These are phyloP conservation scores for Trimorus sp. DNA, from an alignment of 2,888 invertebrate genomes.

Conservation along the genomic window DNA sequence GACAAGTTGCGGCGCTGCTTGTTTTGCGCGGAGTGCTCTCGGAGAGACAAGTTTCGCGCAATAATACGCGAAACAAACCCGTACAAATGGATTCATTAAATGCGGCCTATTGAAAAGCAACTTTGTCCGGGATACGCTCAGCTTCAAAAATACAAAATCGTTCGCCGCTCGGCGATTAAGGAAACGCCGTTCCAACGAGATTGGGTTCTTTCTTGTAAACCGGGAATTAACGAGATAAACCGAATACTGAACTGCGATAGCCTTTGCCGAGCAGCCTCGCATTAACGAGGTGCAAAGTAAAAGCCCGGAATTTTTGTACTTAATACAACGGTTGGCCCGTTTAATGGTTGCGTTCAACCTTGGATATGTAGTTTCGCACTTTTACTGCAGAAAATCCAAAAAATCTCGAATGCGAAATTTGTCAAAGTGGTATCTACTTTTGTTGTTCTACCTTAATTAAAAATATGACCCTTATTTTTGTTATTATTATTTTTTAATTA, in stretches of 20 bases:
- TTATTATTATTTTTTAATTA: too few relatives aligned
- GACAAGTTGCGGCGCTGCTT: too few relatives aligned
- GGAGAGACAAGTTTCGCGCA: slow-evolving; percentile 8
- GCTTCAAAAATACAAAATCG: too few relatives aligned
- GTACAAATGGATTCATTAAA: slow-evolving; percentile 1
- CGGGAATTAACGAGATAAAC: slow-evolving; percentile 2
- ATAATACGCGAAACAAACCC: slow-evolving; percentile 10
- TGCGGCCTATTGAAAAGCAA: not conserved
- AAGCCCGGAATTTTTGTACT: slow-evolving; percentile 29
- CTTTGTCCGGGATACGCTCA: too few relatives aligned
- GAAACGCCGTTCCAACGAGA: not conserved
- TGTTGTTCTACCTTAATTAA: too few relatives aligned
- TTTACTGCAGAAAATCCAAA: slow-evolving; percentile 14
- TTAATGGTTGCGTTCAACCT: slow-evolving; percentile 21
- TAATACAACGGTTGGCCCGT: slow-evolving; percentile 9
- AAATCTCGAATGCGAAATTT: not conserved
- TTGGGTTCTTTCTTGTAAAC: not conserved
- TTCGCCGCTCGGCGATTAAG: too few relatives aligned
- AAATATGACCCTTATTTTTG: too few relatives aligned
- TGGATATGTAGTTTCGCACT: slow-evolving; percentile 18
- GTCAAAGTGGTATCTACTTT: too few relatives aligned
- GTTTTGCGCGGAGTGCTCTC: not conserved
- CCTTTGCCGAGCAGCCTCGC: not conserved
- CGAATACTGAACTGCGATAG: not conserved
- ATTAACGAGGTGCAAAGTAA: slow-evolving; percentile 37